Conservation (phyloP, 1,140 invertebrate species). For the Drosophila grimshawi region DNA sequence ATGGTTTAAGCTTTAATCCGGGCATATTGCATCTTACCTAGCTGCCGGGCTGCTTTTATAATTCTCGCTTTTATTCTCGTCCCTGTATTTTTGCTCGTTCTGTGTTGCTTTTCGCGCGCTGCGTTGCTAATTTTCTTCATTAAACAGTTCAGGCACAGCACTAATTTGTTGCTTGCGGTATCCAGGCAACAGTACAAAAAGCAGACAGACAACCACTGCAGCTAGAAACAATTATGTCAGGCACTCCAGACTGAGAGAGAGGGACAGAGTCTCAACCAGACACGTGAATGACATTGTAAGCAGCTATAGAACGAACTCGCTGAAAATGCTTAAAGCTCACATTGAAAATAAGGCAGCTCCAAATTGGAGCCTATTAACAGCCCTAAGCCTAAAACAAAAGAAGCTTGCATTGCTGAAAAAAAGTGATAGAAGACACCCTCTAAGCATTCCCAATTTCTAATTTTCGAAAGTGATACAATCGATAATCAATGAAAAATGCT, state of each 20-base stretch:
- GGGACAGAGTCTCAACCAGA: not conserved
- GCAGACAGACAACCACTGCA: slow-evolving; percentile 23
- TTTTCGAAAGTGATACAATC: too few relatives aligned
- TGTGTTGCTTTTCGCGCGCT: slow-evolving; percentile 16
- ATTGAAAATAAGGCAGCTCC: not conserved
- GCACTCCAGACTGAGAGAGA: not conserved
- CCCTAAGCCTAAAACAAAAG: not conserved
- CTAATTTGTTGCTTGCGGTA: slow-evolving; percentile 65
- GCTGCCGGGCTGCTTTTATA: not conserved
- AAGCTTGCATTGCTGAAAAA: too few relatives aligned
- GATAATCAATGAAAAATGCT: too few relatives aligned
- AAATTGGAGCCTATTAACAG: not conserved
- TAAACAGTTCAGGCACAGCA: slow-evolving; percentile 72
- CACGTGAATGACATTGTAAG: slow-evolving; percentile 36
- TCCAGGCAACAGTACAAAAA: slow-evolving; percentile 33
- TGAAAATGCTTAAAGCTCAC: not conserved
- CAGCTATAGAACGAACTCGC: not conserved
- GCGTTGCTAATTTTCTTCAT: slow-evolving; percentile 74
- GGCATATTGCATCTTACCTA: not conserved
- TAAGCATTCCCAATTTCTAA: too few relatives aligned
- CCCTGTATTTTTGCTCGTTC: slow-evolving; percentile 1
- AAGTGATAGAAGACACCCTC: too few relatives aligned
- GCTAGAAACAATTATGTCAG: slow-evolving; percentile 30
- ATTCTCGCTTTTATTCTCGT: not conserved
- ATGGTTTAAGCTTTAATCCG: not conserved